Conservation (phyloP, 2,888 invertebrate genomes). For the Clitarchus hookeri region DNA sequence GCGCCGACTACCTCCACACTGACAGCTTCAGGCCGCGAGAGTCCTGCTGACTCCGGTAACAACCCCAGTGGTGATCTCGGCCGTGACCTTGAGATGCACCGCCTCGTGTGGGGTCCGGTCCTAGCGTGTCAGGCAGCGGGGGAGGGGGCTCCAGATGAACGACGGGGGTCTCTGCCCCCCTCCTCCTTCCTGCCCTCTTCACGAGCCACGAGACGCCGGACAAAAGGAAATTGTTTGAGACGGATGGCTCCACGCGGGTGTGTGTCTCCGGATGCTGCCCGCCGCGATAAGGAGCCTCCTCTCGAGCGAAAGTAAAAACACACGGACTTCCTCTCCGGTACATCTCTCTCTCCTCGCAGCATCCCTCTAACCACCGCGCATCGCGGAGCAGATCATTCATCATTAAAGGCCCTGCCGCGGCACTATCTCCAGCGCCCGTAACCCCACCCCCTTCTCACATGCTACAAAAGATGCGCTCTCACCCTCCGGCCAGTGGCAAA, state of each 20-base stretch:
- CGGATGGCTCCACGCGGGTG: not conserved
- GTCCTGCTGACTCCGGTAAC: too few relatives aligned
- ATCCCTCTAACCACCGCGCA: too few relatives aligned
- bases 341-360: not conserved
- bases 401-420: not conserved
- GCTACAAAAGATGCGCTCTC: not conserved
- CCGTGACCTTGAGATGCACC: not conserved
- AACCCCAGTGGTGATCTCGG: not conserved
- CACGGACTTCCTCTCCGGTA: not conserved
- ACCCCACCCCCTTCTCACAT: not conserved
- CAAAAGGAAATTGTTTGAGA: constrained; percentile 14
- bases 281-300: not conserved
- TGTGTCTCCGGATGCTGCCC: not conserved
- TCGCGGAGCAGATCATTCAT: not conserved
- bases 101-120: not conserved
- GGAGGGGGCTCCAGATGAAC: not conserved
- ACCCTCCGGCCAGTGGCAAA: not conserved
- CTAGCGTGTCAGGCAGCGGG: too few relatives aligned
- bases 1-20: too few relatives aligned
- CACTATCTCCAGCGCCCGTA: not conserved
- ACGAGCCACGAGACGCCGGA: not conserved
- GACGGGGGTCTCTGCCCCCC: not conserved
- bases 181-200: not conserved
- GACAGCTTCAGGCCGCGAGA: too few relatives aligned
- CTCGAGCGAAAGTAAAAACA: not conserved